A percentile compares a stretch with the other conserved stretches of the same genome.
phyloP scores from a whole-genome alignment of 1,140 invertebrate genomes.

The Cyclina sinensis region DNA sequence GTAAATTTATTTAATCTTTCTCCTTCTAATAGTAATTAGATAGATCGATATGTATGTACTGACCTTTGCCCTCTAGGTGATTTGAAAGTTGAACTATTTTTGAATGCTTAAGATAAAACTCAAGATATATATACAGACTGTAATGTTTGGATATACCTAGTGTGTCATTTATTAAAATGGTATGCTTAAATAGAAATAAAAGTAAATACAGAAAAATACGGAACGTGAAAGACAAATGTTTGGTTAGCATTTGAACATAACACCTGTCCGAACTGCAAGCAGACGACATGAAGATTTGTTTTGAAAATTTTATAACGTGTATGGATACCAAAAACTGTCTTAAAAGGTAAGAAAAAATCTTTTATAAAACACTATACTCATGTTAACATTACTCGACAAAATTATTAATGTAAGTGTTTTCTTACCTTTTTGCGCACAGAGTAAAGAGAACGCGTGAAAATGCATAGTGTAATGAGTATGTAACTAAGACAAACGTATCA shows the following conservation, averaged over 20 bases:
- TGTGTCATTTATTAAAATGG: neutral
- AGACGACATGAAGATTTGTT: no score
- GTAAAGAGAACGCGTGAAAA: no score
- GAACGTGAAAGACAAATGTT: neutral
- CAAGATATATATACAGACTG: neutral
- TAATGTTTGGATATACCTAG: neutral
- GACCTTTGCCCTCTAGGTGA: neutral
- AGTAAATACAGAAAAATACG: neutral
- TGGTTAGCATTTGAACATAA: neutral
- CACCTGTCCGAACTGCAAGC: neutral
- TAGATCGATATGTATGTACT: constrained; percentile 11
- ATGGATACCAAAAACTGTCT: no score
- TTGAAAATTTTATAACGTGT: no score
- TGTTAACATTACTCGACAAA: no score
- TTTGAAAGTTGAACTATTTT: constrained; percentile 21
- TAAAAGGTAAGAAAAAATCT: no score
- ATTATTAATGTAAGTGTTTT: no score
- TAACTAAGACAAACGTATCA: no score
- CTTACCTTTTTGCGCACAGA: no score
- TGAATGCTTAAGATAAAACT: constrained; percentile 3
- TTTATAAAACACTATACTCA: no score
- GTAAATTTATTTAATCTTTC: constrained; percentile 29
- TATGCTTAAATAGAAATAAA: constrained; percentile 9
- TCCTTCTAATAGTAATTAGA: neutral
- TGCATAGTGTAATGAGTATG: no score